Evolutionary conservation across 2,797 vertebrate species (phyloP).

Genomic region (Allobates femoralis): DNA sequence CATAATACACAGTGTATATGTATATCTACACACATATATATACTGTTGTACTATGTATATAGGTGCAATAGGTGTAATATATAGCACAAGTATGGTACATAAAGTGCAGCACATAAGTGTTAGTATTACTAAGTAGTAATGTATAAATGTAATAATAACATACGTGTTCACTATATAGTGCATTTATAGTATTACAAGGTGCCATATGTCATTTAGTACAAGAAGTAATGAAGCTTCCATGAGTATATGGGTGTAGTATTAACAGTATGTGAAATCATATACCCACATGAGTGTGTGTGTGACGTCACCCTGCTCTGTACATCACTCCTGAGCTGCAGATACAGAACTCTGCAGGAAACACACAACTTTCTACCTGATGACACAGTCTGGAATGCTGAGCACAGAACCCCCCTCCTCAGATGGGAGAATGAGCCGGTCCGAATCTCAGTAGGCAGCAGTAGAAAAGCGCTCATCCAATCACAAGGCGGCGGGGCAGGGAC

Average conservation of each 20-base stretch:
- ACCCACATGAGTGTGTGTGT: too few relatives aligned
- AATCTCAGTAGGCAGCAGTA: constrained; percentile 78
- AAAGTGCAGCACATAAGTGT: too few relatives aligned
- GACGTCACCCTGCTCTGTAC: neutral
- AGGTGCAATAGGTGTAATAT: neutral
- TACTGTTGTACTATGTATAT: too few relatives aligned
- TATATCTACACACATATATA: too few relatives aligned
- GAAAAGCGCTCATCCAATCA: constrained; percentile 83
- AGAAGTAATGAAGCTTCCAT: too few relatives aligned
- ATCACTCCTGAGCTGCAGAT: neutral
- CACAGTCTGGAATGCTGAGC: neutral
- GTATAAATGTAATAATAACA: neutral
- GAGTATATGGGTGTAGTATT: too few relatives aligned
- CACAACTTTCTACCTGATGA: neutral
- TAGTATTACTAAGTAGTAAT: too few relatives aligned
- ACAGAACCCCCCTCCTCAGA: constrained; percentile 68
- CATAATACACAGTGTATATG: too few relatives aligned
- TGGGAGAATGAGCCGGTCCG: constrained; percentile 87
- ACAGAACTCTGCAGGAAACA: neutral
- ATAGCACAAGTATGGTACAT: neutral
- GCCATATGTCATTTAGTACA: too few relatives aligned
- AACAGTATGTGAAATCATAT: too few relatives aligned
- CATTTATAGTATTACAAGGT: too few relatives aligned
- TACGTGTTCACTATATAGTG: too few relatives aligned
- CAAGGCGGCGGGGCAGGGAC: constrained; percentile 72